These are phyloP conservation scores for Drosophila buzzatii DNA, from an alignment of 2,888 invertebrate species.

Conservation along the genomic window DNA sequence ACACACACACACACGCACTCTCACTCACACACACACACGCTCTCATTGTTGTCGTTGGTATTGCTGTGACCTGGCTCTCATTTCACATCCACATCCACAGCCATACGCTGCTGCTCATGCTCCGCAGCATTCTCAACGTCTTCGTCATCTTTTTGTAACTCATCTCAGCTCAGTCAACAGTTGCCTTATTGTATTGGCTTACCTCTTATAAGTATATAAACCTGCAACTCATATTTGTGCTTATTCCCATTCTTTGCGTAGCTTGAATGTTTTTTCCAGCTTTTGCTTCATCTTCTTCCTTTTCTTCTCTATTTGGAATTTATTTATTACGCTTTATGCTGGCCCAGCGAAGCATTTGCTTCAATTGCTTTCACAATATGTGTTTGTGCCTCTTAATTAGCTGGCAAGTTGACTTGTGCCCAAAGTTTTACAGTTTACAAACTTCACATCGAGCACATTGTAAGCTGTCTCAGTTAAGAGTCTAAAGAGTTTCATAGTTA, in stretches of 20 bases:
- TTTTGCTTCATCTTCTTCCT: not conserved
- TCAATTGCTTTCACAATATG: conserved; percentile 8
- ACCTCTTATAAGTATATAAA: conserved; percentile 12
- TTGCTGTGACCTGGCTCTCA: conserved; percentile 28
- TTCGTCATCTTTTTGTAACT: conserved; percentile 18
- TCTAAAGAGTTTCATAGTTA: not conserved
- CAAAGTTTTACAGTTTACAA: conserved; percentile 7
- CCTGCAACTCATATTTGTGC: conserved; percentile 29
- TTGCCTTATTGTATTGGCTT: conserved; percentile 39
- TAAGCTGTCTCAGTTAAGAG: conserved; percentile 14
- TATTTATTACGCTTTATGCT: conserved; percentile 12
- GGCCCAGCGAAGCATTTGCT: conserved; percentile 4
- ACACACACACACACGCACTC: conserved; percentile 10
- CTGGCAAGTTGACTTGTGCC: conserved; percentile 26
- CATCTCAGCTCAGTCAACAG: conserved; percentile 37
- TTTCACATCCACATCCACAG: conserved; percentile 1
- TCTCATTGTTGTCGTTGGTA: conserved; percentile 47
- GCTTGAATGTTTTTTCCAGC: conserved; percentile 8
- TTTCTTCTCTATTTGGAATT: conserved; percentile 3
- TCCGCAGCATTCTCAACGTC: conserved; percentile 9
- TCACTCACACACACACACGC: conserved; percentile 1
- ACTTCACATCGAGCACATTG: conserved; percentile 9
- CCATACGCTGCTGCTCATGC: too few species aligned
- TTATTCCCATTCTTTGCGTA: conserved; percentile 27
- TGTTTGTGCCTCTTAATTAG: conserved; percentile 42